Percentiles rank a stretch among this genome's conserved stretches.
Evolutionary conservation across 2,888 invertebrate genomes (phyloP).

Genomic region (Ectobius pallidus): DNA sequence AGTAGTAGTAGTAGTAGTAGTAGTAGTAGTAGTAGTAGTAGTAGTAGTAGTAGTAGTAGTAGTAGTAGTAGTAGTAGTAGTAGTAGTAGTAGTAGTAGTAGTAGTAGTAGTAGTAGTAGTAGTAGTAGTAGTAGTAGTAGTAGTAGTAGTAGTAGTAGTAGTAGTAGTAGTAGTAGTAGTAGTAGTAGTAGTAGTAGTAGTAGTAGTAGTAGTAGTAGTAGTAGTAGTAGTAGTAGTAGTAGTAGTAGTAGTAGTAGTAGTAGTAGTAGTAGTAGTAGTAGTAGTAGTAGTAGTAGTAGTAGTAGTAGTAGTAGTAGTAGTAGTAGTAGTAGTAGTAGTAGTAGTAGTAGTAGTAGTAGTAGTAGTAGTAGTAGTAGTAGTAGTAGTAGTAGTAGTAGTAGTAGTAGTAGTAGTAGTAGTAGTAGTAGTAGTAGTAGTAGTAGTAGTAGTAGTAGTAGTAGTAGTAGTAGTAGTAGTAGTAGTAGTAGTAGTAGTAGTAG

Average conservation of each 20-base stretch:
- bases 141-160: slow-evolving; percentile 25
- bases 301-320: slow-evolving; percentile 26
- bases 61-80: slow-evolving; percentile 27
- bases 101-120: slow-evolving; percentile 23
- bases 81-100: slow-evolving; percentile 25
- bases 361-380: slow-evolving; percentile 23
- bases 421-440: slow-evolving; percentile 25
- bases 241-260: slow-evolving; percentile 14
- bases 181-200: slow-evolving; percentile 23
- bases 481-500: neutral
- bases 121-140: slow-evolving; percentile 26
- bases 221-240: slow-evolving; percentile 24
- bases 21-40: slow-evolving; percentile 26
- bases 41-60: slow-evolving; percentile 25
- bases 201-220: slow-evolving; percentile 6
- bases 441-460: slow-evolving; percentile 23
- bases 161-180: slow-evolving; percentile 22
- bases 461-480: neutral
- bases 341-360: slow-evolving; percentile 26
- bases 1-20: slow-evolving; percentile 25
- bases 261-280: slow-evolving; percentile 27
- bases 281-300: slow-evolving; percentile 27
- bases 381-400: slow-evolving; percentile 24
- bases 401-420: slow-evolving; percentile 25
- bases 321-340: slow-evolving; percentile 26